Base-by-base conservation (phyloP, 2,113 vertebrate genomes). In the Colius striatus region DNA sequence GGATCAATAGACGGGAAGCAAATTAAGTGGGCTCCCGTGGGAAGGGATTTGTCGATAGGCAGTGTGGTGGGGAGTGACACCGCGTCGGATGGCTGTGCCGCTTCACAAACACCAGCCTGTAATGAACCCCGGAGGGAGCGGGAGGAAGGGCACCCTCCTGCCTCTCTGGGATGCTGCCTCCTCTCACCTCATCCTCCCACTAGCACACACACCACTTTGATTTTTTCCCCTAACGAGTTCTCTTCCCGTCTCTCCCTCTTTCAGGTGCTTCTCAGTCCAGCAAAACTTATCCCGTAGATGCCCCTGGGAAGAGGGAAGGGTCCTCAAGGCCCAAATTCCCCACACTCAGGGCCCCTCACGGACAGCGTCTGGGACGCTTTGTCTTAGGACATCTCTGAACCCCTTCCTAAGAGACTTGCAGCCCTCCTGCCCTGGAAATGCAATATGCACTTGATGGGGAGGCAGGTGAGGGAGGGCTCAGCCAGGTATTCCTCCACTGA, bases 1-100 rank as follows among this genome's bases (percentile, higher is more conserved):
- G 91, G 88, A 97, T 97, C 95, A 92, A 97, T 95, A 94, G 93
- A 96, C 30, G 53, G 86, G 76, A 93, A 96, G 84, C 95, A 96
- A 97, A 97, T 95, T 97, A 97, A 92, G 81, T 74, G 43, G 63
- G 84, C 84, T 93, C 95, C 88, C 53, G 21, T 84, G 96, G 95
- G 96, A 95, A 72, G 85, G 87, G 89, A 90, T 87, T 94, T 95
- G 92, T 94, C 89, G 81, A 94, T 96, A 91, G 6, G 73, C 38
- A 8, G 92, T 84, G 70, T 77, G 54, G 50, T 1, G 5, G 45
- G 77, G 84, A 96, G 78, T 75, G 87, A 95, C 89, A 96, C 87
- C 15, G 9, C 75, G 71, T 91, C 13, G 19, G 58, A 62, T 51
- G 90, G 93, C 48, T 84, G 53, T 87, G 90, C 78, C 1, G 70